A percentile compares a stretch with the other conserved stretches of the same genome.
Conservation (phyloP, 2,113 vertebrate genomes). For the Hypocryptadius cinnamomeus region DNA sequence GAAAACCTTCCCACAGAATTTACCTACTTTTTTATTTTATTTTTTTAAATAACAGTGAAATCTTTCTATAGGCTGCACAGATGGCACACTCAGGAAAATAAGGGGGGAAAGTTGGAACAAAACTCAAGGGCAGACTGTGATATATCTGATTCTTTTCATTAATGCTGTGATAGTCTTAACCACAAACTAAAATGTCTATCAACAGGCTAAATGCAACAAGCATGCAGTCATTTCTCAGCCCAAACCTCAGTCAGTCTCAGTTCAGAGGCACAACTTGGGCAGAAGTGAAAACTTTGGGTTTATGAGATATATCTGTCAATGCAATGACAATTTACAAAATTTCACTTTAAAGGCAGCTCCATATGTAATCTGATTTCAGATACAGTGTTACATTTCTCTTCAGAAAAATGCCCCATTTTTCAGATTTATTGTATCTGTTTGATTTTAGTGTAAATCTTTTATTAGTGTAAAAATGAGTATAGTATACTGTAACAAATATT, state of each 20-base stretch:
- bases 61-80: not conserved
- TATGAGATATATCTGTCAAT: not conserved
- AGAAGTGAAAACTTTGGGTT: not conserved
- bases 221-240: not conserved
- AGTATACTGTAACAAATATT: not conserved
- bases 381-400: not conserved
- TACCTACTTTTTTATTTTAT: not conserved
- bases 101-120: not conserved
- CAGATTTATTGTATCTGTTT: not conserved
- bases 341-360: not conserved
- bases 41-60: not conserved
- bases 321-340: not conserved
- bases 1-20: not conserved
- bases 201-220: not conserved
- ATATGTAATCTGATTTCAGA: not conserved
- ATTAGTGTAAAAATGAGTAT: not conserved
- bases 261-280: not conserved
- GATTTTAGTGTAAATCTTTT: not conserved
- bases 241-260: not conserved
- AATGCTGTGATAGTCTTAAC: not conserved
- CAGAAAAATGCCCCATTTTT: not conserved
- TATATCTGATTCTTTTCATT: not conserved
- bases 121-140: not conserved
- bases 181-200: not conserved
- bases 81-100: not conserved